Conservation (phyloP, 1,140 invertebrate species). For the Drosophila mayri region DNA sequence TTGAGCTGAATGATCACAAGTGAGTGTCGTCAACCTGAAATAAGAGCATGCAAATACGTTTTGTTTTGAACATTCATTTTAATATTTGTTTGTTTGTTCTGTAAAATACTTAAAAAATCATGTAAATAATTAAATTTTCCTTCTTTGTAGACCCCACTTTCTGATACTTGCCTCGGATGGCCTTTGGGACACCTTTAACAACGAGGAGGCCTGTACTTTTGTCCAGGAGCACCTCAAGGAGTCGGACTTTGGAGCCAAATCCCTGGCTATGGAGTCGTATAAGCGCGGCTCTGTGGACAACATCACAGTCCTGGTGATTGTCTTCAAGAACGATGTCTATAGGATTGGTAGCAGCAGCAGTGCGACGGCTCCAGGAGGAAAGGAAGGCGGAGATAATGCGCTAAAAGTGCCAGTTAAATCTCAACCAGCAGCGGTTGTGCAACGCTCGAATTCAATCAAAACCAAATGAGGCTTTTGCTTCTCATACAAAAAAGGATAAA, state of each 20-base stretch:
- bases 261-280: constrained; percentile 95
- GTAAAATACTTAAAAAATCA: not conserved
- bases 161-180: constrained; percentile 97
- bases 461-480: constrained; percentile 57
- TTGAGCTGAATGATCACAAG: constrained; percentile 93
- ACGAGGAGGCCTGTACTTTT: constrained; percentile 96
- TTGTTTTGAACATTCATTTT: constrained; percentile 1
- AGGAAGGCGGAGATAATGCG: constrained; percentile 15
- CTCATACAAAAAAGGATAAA: not conserved
- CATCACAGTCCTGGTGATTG: constrained; percentile 96
- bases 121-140: not conserved
- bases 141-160: constrained; percentile 89
- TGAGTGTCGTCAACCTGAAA: constrained; percentile 48
- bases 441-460: constrained; percentile 75
- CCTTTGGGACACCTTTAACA: constrained; percentile 97
- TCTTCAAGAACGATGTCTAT: constrained; percentile 89
- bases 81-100: too few species aligned
- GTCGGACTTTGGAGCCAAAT: constrained; percentile 95
- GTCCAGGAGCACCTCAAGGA: constrained; percentile 93
- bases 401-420: constrained; percentile 49
- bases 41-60: not conserved
- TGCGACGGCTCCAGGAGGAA: constrained; percentile 1
- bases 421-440: constrained; percentile 38
- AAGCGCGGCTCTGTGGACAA: constrained; percentile 97
- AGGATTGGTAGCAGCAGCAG: constrained; percentile 50